Evolutionary conservation across 2,888 invertebrate genomes (phyloP).

Genomic region (Callimorpha dominula): DNA sequence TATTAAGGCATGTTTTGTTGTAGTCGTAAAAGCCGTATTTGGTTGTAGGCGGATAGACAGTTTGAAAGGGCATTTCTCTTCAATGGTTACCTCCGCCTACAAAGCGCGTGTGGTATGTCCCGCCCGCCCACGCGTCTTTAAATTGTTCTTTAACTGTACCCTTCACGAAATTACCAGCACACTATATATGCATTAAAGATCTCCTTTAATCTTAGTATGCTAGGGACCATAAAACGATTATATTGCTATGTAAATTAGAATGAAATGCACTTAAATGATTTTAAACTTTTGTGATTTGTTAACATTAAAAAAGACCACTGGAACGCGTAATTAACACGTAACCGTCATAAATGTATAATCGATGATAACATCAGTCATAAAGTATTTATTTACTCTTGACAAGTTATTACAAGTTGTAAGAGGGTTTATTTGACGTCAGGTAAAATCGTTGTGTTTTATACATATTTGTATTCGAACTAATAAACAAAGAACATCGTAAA

Average conservation of each 20-base stretch:
- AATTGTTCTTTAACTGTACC: conserved; percentile 80
- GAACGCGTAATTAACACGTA: background rate
- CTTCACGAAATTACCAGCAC: conserved; percentile 76
- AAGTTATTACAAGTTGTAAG: no score
- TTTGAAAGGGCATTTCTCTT: conserved; percentile 71
- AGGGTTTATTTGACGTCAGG: no score
- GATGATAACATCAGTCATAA: background rate
- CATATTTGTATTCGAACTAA: no score
- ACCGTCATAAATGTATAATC: background rate
- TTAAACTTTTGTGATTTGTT: background rate
- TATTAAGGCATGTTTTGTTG: conserved; percentile 70
- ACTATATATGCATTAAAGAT: conserved; percentile 60
- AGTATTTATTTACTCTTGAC: background rate
- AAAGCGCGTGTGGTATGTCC: conserved; percentile 62
- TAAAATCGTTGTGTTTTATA: no score
- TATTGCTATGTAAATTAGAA: conserved; percentile 4
- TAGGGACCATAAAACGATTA: conserved; percentile 50
- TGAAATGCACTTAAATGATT: background rate
- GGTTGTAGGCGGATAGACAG: conserved; percentile 68
- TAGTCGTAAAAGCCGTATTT: conserved; percentile 70
- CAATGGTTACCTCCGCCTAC: conserved; percentile 77
- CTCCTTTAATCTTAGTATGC: conserved; percentile 69
- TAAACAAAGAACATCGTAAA: background rate
- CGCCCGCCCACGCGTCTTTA: conserved; percentile 79
- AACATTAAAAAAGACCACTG: background rate